phyloP scores from a whole-genome alignment of 2,113 vertebrate genomes.

The Paralichthys olivaceus region DNA sequence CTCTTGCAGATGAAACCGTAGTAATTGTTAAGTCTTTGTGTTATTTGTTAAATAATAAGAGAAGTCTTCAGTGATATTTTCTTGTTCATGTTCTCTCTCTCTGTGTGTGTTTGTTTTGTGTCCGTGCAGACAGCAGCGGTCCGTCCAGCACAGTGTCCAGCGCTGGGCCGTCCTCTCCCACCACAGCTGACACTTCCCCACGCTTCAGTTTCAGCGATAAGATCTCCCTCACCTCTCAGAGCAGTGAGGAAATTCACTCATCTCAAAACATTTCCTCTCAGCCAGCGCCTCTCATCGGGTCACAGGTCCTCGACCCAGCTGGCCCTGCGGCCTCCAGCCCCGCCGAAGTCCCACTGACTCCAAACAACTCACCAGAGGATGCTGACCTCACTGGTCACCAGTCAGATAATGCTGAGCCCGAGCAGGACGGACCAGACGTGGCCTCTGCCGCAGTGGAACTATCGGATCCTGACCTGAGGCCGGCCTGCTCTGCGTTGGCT shows the following conservation, averaged over 20 bases:
- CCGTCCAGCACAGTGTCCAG: slow-evolving; percentile 96
- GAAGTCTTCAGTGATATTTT: neutral
- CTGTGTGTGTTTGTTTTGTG: slow-evolving; percentile 6
- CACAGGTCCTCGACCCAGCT: slow-evolving; percentile 24
- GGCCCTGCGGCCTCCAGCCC: slow-evolving; percentile 4
- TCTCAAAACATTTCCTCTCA: slow-evolving; percentile 63
- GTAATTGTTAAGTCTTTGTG: neutral
- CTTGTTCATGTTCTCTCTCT: neutral
- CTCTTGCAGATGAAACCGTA: neutral
- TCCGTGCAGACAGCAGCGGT: slow-evolving; percentile 94
- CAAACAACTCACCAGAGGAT: slow-evolving; percentile 63
- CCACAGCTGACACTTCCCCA: slow-evolving; percentile 86
- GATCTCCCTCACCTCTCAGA: slow-evolving; percentile 81
- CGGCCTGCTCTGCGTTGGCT: slow-evolving; percentile 54
- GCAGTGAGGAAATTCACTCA: slow-evolving; percentile 84
- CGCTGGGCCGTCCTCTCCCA: slow-evolving; percentile 93
- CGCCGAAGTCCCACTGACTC: slow-evolving; percentile 50
- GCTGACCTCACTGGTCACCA: neutral
- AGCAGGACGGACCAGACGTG: neutral
- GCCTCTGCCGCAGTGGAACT: neutral
- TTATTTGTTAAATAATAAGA: too few species aligned
- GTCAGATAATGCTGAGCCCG: neutral
- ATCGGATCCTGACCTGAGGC: slow-evolving; percentile 11
- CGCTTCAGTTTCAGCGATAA: slow-evolving; percentile 92
- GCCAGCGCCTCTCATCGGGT: neutral